Evolutionary conservation across 2,113 vertebrate genomes (phyloP).

Genomic region (Terrapene triunguis): DNA sequence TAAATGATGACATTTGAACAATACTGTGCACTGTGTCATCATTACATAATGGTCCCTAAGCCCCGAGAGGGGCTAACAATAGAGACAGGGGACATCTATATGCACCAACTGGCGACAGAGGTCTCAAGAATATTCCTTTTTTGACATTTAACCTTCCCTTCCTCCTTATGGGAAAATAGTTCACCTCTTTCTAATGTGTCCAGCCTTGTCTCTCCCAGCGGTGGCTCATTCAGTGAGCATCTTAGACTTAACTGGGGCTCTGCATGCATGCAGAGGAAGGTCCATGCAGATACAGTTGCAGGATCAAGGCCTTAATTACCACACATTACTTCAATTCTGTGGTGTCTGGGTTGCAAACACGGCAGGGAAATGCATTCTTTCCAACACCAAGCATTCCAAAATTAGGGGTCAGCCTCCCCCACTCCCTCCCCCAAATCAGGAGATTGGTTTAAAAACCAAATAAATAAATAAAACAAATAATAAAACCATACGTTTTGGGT

Average conservation of each 20-base stretch:
- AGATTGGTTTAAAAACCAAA: neutral
- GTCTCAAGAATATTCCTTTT: neutral
- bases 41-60: constrained; percentile 22
- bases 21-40: neutral
- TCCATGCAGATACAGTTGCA: neutral
- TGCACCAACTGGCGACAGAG: neutral
- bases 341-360: neutral
- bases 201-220: neutral
- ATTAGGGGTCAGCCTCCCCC: neutral
- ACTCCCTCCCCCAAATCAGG: neutral
- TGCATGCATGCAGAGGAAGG: neutral
- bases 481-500: neutral
- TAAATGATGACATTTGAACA: neutral
- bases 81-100: neutral
- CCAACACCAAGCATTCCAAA: neutral
- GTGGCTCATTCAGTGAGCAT: neutral
- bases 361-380: neutral
- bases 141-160: neutral
- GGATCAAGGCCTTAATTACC: neutral
- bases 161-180: neutral
- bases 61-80: neutral
- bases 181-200: neutral
- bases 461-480: too few species aligned
- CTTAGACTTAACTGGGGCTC: neutral
- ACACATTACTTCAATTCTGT: neutral